Conservation (phyloP, 2,113 vertebrate species). For the Elachura formosa region DNA sequence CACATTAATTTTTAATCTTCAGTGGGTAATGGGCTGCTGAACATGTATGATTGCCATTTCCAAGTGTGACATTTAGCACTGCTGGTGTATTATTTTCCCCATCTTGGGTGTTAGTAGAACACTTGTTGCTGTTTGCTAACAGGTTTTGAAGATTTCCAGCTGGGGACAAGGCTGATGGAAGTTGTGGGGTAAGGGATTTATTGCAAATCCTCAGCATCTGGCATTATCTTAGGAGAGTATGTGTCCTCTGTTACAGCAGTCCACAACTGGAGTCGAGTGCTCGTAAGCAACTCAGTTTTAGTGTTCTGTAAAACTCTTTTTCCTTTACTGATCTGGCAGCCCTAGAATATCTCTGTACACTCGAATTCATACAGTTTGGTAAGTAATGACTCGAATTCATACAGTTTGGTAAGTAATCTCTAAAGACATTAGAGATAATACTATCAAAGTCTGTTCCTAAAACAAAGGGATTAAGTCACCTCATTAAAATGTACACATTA, state of each 20-base stretch:
- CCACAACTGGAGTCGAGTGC: accelerated
- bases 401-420: neutral
- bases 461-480: slow-evolving; percentile 5
- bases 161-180: neutral
- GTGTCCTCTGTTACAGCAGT: neutral
- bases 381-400: neutral
- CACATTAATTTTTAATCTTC: neutral
- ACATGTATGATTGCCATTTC: neutral
- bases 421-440: no score
- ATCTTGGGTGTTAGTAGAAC: neutral
- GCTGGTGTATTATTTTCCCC: neutral
- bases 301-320: neutral
- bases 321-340: neutral
- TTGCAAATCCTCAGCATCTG: neutral
- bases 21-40: neutral
- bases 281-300: neutral
- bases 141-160: neutral
- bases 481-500: slow-evolving; percentile 15
- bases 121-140: neutral
- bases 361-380: neutral
- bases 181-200: neutral
- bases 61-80: neutral
- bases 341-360: neutral
- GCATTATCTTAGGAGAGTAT: neutral
- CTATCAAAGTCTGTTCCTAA: slow-evolving; percentile 2